Base-by-base conservation (phyloP, 2,888 invertebrate species). In the Phengaris arion region DNA sequence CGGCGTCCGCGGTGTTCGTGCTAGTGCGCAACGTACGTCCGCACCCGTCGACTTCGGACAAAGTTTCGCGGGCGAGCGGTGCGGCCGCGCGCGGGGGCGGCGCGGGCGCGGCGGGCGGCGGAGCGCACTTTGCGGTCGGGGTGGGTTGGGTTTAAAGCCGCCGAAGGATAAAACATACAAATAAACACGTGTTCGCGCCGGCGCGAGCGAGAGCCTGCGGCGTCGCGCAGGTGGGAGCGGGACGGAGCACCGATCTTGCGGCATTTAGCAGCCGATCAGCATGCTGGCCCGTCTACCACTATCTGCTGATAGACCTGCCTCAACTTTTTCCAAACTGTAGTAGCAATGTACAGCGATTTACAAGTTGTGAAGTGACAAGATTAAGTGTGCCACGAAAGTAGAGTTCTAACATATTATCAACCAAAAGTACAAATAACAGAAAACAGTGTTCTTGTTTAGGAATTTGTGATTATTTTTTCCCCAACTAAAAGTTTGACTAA, bases 121-220 rank as follows among this genome's bases (percentile, higher is more conserved):
- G 91, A 90, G 92, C 92, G 94, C 91, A 93, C 94, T 94, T 94
- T 95, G 95, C 94, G 95, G 95, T 95, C 94, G 91, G 90, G 92
- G 94, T 94, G 95, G 95, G 95, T 94, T 93, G 95, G 95, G 95
- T 95, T 93, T 94, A 94, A 94, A 94, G 94, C 94, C 94, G 94
- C 94, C 94, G 94, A 94, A 95, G 95, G 95, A 95, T 91, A 94
- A 92, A 94, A 94, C 92, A 94, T 93, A 93, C 94, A 93, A 93
- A 93, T 93, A 94, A 94, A 95, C 94, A 94, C 93, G 94, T 94
- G 94, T 94, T 94, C 94, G 93, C 93, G 93, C 92, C 94, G 94
- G 94, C 94, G 94, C 94, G 94, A 94, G 92, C 88, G 94, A 94
- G 94, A 94, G 88, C 85, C 84, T 83, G 86, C 88, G 82, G 82